Evolutionary conservation across 1,140 invertebrate species (phyloP), one percentile per base, ranked within the genome.

Genomic region (Plectus sambesii): DNA sequence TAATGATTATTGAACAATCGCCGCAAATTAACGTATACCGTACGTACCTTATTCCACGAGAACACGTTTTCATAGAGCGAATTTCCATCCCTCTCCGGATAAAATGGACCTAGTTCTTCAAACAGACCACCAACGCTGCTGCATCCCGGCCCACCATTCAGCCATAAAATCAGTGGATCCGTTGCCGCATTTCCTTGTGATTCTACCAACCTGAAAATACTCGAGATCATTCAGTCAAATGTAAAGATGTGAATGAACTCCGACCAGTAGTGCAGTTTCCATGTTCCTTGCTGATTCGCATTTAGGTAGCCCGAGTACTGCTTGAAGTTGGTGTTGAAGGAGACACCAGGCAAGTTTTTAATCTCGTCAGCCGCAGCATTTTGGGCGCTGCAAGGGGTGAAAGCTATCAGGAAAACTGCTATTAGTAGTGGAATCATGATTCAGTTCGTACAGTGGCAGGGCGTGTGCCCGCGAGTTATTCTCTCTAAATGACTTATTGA

Each of bases 91-190:
- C 39, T 35, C 27, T 59, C 58, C 5, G 71, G 54, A 45, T 55
- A 60, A 53, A 70, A 74, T 20, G 75, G 75, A 8, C 75, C 75
- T 53, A 73, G 61, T 57, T 76, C 75, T 49, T 63, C 70, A 4
- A 76, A 59, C 2, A 75, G 55, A 4, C 74, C 75, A 25, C 68
- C 56, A 30, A 75, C 46, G 20, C 73, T 75, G 52, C 70, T 72
- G 52, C 74, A 75, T 1, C 75, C 75, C 42, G 75, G 75, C 27
- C 75, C 75, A 27, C 75, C 75, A 63, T 76, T 76, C 55, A 77
- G 54, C 75, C 75, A 77, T 20, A 77, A 51, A 8, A 77, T 61
- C 3, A 76, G 24, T 23, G 75, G 76, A 55, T 74, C 75, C 19
- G 48, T 60, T 4, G 48, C 40, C 9, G 74, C 72, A 51, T 70